These are phyloP conservation scores for Boloria euphrosyne DNA, from an alignment of 2,888 invertebrate genomes.

Conservation along the genomic window DNA sequence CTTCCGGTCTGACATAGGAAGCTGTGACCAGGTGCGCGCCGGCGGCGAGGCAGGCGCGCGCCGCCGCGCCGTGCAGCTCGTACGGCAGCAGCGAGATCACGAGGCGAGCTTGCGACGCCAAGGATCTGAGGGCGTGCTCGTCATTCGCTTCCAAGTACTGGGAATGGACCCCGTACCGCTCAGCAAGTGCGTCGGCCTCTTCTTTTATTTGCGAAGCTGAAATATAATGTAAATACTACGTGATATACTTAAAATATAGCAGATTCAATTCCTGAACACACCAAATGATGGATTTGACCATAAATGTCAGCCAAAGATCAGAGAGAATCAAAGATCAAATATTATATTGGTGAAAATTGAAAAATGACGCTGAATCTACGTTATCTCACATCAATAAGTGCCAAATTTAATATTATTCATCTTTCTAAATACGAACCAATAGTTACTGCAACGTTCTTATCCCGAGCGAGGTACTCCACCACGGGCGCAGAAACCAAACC, in stretches of 20 bases:
- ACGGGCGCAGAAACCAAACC: slow-evolving; percentile 97
- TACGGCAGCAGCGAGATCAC: slow-evolving; percentile 96
- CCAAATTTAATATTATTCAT: neutral
- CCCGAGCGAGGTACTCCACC: slow-evolving; percentile 95
- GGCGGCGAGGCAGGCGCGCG: slow-evolving; percentile 92
- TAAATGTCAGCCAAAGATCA: too few species aligned
- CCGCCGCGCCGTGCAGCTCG: slow-evolving; percentile 92
- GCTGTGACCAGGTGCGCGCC: slow-evolving; percentile 97
- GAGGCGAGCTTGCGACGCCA: slow-evolving; percentile 88
- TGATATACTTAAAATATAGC: neutral
- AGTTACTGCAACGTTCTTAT: slow-evolving; percentile 90
- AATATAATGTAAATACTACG: slow-evolving; percentile 23
- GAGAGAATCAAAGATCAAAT: too few species aligned
- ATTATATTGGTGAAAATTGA: too few species aligned
- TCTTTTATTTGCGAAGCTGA: slow-evolving; percentile 91
- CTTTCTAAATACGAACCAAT: slow-evolving; percentile 80
- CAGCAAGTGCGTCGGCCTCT: slow-evolving; percentile 92
- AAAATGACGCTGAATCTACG: too few species aligned
- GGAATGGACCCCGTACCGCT: slow-evolving; percentile 89
- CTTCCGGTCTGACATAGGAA: slow-evolving; percentile 94
- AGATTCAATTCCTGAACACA: too few species aligned
- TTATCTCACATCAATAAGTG: neutral
- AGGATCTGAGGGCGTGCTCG: slow-evolving; percentile 85
- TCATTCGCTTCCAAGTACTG: slow-evolving; percentile 92
- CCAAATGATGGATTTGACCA: too few species aligned